Percentiles rank a stretch among this genome's conserved stretches.
Conservation (phyloP, 2,888 invertebrate species). For the Epsilonema sp. region DNA sequence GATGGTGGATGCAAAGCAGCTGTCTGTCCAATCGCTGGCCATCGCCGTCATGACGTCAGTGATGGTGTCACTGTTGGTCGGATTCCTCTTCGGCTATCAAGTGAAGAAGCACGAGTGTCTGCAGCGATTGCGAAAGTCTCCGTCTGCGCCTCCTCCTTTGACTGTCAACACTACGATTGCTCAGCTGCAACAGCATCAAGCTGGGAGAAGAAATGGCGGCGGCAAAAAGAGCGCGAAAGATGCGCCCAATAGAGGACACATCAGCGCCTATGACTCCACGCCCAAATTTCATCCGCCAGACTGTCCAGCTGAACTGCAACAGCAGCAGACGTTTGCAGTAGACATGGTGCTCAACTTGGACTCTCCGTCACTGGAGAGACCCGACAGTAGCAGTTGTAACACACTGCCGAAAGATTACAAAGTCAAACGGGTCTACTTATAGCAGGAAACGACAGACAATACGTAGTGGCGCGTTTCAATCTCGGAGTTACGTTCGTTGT, state of each 20-base stretch:
- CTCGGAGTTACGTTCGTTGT: too few species aligned
- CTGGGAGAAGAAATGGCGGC: background rate
- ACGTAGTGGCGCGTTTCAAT: too few species aligned
- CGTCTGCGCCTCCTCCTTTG: too few species aligned
- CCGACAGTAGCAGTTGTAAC: background rate
- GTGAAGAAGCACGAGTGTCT: background rate
- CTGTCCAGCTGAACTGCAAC: too few species aligned
- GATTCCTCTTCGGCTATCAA: constrained; percentile 19
- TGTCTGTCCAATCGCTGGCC: constrained; percentile 8
- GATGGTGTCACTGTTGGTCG: constrained; percentile 13
- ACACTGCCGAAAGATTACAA: constrained; percentile 9
- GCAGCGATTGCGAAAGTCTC: background rate
- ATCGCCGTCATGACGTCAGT: constrained; percentile 15
- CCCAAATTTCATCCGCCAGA: background rate
- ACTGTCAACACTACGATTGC: too few species aligned
- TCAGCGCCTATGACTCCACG: background rate
- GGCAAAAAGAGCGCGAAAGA: background rate
- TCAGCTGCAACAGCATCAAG: too few species aligned
- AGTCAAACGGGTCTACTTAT: constrained; percentile 8
- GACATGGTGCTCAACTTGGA: constrained; percentile 11
- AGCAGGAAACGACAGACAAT: too few species aligned
- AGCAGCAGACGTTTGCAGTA: too few species aligned
- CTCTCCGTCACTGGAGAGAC: background rate
- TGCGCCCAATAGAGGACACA: background rate
- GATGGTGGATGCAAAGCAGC: too few species aligned